Evolutionary conservation across 2,113 vertebrate species (phyloP).

Genomic region (Physeter macrocephalus): DNA sequence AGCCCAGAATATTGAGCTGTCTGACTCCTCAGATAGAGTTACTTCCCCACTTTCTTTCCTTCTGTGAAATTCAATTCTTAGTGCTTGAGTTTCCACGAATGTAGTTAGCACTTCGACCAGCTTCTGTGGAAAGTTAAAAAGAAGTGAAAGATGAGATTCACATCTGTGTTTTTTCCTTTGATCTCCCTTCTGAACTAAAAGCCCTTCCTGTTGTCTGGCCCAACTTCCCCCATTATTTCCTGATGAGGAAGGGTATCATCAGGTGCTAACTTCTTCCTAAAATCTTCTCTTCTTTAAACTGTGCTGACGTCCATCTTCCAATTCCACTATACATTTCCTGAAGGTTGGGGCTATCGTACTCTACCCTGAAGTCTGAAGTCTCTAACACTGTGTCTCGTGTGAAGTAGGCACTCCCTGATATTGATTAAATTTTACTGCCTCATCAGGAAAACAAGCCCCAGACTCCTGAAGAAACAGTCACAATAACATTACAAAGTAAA

Average conservation of each 20-base stretch:
- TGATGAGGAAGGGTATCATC: neutral
- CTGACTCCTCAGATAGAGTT: neutral
- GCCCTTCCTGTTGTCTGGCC: neutral
- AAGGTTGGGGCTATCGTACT: neutral
- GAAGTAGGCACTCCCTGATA: neutral
- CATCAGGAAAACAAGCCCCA: neutral
- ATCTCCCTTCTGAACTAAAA: neutral
- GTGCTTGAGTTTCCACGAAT: neutral
- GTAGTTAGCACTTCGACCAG: neutral
- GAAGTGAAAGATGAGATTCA: neutral
- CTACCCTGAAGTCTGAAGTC: neutral
- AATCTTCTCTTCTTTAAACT: neutral
- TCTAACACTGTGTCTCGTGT: neutral
- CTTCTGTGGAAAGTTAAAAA: neutral
- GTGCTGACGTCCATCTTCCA: neutral
- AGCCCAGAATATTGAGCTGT: neutral
- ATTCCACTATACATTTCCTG: neutral
- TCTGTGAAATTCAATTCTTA: neutral
- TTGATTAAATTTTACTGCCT: neutral
- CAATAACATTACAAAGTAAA: neutral
- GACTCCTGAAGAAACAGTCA: neutral
- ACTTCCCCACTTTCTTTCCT: neutral
- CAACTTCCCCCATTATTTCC: neutral
- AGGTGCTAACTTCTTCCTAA: neutral
- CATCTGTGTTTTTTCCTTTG: neutral